A percentile compares a stretch with the other conserved stretches of the same genome.
Evolutionary conservation across 2,888 invertebrate genomes (phyloP).

Genomic region (Ditylenchus weischeri): DNA sequence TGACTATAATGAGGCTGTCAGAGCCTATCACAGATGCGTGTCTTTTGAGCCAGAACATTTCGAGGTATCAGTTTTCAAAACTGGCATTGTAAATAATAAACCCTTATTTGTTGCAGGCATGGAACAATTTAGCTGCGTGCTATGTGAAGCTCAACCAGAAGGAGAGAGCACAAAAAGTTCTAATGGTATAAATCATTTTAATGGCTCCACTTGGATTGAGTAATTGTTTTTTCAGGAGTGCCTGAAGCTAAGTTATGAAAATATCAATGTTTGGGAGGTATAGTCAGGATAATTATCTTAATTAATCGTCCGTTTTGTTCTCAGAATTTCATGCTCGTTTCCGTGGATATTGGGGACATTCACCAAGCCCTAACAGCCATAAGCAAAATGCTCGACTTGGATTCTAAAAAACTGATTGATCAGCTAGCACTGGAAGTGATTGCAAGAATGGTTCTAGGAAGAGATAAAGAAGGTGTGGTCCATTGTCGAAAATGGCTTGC

Average conservation of each 20-base stretch:
- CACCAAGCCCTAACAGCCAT: conserved; percentile 24
- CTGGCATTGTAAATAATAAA: not conserved
- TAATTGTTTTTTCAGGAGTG: conserved; percentile 70
- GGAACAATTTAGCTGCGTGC: conserved; percentile 94
- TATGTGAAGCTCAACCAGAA: conserved; percentile 84
- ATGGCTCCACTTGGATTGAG: not conserved
- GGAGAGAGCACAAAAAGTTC: conserved; percentile 59
- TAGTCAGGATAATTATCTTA: no score
- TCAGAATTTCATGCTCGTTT: conserved; percentile 77
- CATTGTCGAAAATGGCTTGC: not conserved
- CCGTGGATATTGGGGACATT: conserved; percentile 80
- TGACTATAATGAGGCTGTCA: conserved; percentile 28
- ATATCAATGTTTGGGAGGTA: conserved; percentile 87
- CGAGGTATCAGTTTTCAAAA: conserved; percentile 63
- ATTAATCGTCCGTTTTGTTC: no score
- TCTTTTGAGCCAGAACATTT: conserved; percentile 67
- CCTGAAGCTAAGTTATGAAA: conserved; percentile 79
- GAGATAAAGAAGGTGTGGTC: not conserved
- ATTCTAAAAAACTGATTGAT: conserved; percentile 19
- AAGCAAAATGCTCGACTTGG: conserved; percentile 23
- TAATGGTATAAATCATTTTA: conserved; percentile 36
- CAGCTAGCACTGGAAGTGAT: conserved; percentile 20
- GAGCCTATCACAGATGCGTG: conserved; percentile 45
- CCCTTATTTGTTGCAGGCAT: conserved; percentile 65
- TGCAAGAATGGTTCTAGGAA: conserved; percentile 10